These are phyloP conservation scores for Ovibos moschatus DNA, from an alignment of 2,113 vertebrate genomes.

Conservation along the genomic window DNA sequence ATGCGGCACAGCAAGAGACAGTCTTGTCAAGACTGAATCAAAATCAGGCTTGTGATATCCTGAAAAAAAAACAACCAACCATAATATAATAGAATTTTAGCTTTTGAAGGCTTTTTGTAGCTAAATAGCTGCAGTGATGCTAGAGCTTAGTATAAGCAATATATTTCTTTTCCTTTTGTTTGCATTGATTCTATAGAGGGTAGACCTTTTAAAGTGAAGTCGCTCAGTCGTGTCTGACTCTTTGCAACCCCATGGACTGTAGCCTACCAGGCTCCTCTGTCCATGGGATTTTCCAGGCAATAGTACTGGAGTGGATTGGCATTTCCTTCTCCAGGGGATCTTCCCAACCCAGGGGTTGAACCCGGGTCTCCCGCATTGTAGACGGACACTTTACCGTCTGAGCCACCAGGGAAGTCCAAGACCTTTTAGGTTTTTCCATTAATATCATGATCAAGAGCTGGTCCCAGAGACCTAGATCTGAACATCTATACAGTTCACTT, in stretches of 20 bases:
- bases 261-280: too few species aligned
- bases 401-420: too few species aligned
- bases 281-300: too few species aligned
- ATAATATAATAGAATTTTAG: neutral
- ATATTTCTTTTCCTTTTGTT: neutral
- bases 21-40: neutral
- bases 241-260: too few species aligned
- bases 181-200: neutral
- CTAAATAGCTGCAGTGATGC: neutral
- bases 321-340: too few species aligned
- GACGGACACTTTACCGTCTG: too few species aligned
- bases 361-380: too few species aligned
- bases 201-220: neutral
- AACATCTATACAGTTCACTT: neutral
- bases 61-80: neutral
- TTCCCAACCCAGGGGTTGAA: too few species aligned
- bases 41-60: neutral
- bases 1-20: neutral
- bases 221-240: too few species aligned
- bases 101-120: neutral
- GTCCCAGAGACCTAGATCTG: neutral
- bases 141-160: neutral
- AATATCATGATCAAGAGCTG: neutral
- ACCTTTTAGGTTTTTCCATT: neutral
- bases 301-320: too few species aligned